A percentile compares a stretch with the other conserved stretches of the same genome.
Evolutionary conservation across 1,140 invertebrate genomes (phyloP).

Genomic region (Drosophila triauraria): DNA sequence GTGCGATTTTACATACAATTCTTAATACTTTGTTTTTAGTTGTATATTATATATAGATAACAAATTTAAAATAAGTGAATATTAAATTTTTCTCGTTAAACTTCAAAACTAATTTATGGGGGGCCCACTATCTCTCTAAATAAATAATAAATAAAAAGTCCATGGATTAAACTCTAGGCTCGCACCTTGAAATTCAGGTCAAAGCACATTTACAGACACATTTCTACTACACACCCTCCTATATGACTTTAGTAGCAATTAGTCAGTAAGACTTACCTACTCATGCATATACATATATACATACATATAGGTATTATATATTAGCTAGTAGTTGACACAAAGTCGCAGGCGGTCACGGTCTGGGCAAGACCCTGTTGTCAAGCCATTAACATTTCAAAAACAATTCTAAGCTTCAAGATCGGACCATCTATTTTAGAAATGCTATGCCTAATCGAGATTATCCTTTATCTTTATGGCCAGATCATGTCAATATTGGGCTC

Average conservation of each 20-base stretch:
- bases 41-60: neutral
- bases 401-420: neutral
- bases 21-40: neutral
- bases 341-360: neutral
- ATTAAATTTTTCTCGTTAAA: neutral
- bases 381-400: conserved; percentile 4
- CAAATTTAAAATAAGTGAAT: neutral
- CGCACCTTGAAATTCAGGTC: neutral
- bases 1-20: neutral
- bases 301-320: neutral
- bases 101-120: neutral
- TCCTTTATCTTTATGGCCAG: conserved; percentile 14
- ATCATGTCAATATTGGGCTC: conserved; percentile 13
- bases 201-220: neutral
- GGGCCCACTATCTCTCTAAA: neutral
- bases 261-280: neutral
- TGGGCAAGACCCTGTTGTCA: neutral
- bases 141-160: no score
- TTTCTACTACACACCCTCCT: neutral
- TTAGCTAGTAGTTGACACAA: neutral
- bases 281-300: neutral
- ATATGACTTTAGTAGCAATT: conserved; percentile 7
- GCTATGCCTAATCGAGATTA: conserved; percentile 15
- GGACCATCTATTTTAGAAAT: conserved; percentile 2
- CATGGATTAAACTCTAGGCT: neutral